Base-by-base conservation (phyloP, 2,888 invertebrate species). In the Plagodis pulveraria region DNA sequence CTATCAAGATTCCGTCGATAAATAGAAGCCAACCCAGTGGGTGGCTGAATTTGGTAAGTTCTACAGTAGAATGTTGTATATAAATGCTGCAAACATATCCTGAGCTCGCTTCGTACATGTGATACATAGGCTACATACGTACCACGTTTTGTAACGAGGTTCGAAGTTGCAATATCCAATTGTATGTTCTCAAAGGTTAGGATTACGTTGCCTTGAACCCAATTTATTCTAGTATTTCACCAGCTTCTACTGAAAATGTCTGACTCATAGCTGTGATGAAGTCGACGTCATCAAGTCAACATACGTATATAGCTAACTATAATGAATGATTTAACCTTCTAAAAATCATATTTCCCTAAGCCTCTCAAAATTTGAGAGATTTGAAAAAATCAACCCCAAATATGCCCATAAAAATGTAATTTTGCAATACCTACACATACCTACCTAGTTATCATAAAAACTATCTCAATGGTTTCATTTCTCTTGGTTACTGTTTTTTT, bases 1-100 rank as follows among this genome's bases (percentile, higher is more conserved):
- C 95, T 94, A 94, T 94, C 96, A 96, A 95, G 95, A 96, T 96
- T 96, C 96, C 96, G 95, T 94, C 95, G 93, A 94, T 94, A 96
- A 95, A 93, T 93, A 94, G 93, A 94, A 94, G 94, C 95, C 95
- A 94, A 94, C 95, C 96, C 95, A 95, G 94, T 94, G 96, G 96
- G 96, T 96, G 96, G 96, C 96, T 94, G 93, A 94, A 91, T 92
- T 94, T 94, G 95, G 95, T 95, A 86, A 93, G 94, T 87, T 70
- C 55, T 49, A n/a, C n/a, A n/a, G n/a, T 12, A 5, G 35, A 9
- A 11, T 34, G 38, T 12, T 22, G 9, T 40, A 36, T 22, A 6
- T 32, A 12, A 11, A 12, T n/a, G 35, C 7, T 33, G 0, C 12
- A 22, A 41, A 46, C 10, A n/a, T 9, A 32, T 41, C 41, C 35